phyloP scores from a whole-genome alignment of 1,140 invertebrate genomes.

The Paracyclopina nana region DNA sequence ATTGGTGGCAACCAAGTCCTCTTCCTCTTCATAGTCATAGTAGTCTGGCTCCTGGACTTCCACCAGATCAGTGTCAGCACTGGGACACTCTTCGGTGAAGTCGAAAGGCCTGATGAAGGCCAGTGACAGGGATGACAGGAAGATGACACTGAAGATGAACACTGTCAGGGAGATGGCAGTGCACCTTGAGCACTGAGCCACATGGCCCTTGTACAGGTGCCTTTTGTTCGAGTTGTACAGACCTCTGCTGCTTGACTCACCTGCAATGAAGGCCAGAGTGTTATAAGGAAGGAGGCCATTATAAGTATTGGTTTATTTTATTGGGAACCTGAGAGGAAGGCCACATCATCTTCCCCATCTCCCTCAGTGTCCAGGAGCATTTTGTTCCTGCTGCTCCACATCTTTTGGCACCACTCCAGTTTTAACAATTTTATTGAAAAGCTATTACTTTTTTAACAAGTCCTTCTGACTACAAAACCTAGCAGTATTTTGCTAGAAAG shows the following conservation, averaged over 20 bases:
- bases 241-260: background rate
- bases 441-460: too few species aligned
- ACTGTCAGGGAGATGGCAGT: slow-evolving; percentile 6
- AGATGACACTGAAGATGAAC: slow-evolving; percentile 5
- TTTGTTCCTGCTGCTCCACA: slow-evolving; percentile 6
- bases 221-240: slow-evolving; percentile 1
- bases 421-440: too few species aligned
- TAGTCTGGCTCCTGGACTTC: too few species aligned
- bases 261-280: background rate
- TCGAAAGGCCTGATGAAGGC: slow-evolving; percentile 5
- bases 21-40: too few species aligned
- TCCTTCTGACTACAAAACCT: too few species aligned
- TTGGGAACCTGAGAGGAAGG: background rate
- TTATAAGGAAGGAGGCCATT: background rate
- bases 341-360: slow-evolving; percentile 8
- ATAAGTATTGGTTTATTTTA: background rate
- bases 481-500: too few species aligned
- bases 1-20: slow-evolving; percentile 33
- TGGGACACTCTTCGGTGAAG: background rate
- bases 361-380: slow-evolving; percentile 8
- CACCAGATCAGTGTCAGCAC: background rate
- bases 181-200: background rate
- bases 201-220: slow-evolving; percentile 10
- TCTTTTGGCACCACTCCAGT: too few species aligned
- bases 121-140: background rate